Conservation (phyloP, 2,797 vertebrate species). For the Agapornis canus region DNA sequence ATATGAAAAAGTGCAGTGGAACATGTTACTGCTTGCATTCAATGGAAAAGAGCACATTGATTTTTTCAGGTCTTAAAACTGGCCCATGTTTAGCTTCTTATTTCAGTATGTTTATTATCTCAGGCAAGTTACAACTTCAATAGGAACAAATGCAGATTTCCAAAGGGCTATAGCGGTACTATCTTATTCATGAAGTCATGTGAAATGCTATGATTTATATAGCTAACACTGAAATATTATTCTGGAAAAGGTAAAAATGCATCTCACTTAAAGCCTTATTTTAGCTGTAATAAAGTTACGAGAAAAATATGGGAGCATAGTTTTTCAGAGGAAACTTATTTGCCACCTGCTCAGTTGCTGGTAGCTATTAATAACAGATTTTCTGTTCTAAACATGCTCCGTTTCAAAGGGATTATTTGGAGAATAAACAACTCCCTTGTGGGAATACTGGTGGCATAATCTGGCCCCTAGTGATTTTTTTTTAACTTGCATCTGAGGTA, state of each 20-base stretch:
- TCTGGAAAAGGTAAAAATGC: background rate
- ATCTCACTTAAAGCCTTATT: background rate
- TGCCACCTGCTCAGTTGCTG: background rate
- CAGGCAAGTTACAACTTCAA: slow-evolving; percentile 47
- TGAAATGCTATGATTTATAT: slow-evolving; percentile 43
- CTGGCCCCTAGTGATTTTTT: background rate
- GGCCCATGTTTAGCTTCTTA: background rate
- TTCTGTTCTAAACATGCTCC: background rate
- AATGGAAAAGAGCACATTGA: background rate
- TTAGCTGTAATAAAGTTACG: background rate
- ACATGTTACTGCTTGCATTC: background rate
- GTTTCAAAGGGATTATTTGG: background rate
- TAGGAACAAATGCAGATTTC: slow-evolving; percentile 46
- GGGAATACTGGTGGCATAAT: background rate
- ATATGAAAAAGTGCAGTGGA: background rate
- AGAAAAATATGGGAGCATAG: background rate
- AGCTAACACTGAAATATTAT: background rate
- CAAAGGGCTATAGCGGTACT: slow-evolving; percentile 6
- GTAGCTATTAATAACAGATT: background rate
- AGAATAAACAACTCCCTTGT: background rate
- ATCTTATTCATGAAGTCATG: background rate
- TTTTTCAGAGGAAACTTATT: background rate
- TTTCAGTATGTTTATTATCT: slow-evolving; percentile 17
- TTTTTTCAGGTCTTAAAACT: background rate
- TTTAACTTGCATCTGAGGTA: background rate